These are phyloP conservation scores for Motacilla alba DNA, from an alignment of 2,113 vertebrate genomes.

Conservation along the genomic window DNA sequence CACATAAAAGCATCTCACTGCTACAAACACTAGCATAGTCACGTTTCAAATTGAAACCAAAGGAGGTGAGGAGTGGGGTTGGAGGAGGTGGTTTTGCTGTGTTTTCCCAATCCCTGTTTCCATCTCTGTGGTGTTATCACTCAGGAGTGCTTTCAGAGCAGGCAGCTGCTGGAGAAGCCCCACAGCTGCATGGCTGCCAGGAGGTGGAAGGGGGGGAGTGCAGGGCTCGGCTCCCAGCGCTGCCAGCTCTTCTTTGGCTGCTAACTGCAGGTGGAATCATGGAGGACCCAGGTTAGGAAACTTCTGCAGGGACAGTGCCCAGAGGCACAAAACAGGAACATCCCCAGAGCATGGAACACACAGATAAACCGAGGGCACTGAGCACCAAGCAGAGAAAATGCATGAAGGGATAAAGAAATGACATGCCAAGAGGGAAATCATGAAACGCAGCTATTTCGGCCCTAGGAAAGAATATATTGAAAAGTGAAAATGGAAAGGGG, in stretches of 20 bases:
- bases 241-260: not conserved
- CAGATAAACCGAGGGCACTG: not conserved
- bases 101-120: not conserved
- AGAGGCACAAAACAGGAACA: not conserved
- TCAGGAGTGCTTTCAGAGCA: not conserved
- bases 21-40: not conserved
- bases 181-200: not conserved
- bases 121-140: not conserved
- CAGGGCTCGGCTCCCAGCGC: not conserved
- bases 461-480: not conserved
- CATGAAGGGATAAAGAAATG: not conserved
- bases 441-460: not conserved
- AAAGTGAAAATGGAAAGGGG: not conserved
- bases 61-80: not conserved
- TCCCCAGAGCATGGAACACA: not conserved
- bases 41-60: accelerated
- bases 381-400: not conserved
- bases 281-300: not conserved
- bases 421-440: not conserved
- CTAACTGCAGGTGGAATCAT: not conserved
- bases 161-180: not conserved
- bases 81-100: not conserved
- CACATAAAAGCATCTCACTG: accelerated
- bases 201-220: not conserved
- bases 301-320: not conserved